Base-by-base conservation (phyloP, 2,888 invertebrate species). In the Harpalus rufipes region DNA sequence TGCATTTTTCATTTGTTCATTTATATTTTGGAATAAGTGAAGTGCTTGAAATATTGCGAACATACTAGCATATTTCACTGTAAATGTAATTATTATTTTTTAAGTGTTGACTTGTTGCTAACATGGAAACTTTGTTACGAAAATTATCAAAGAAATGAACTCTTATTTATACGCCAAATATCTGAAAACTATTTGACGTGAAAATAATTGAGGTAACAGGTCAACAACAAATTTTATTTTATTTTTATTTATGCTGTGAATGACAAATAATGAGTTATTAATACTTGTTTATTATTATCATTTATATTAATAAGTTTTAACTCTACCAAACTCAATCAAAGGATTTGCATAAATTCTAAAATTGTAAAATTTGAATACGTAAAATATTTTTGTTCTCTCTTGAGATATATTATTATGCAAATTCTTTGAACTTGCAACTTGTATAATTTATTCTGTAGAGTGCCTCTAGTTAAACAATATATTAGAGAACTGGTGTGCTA, bases 11-110 rank as follows among this genome's bases (percentile, higher is more conserved):
- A 87, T 87, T 87, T 87, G 86, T 85, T 87, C 85, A 85, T 85
- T 85, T 88, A 85, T 87, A 63, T 78, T 81, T 84, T 86, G 56
- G 76, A 63, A 18, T 72, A 86, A 87, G 90, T 90, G 90, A 90
- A 89, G 88, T 89, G 90, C 89, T 89, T 88, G 87, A 88, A 89
- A 90, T 90, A 90, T 90, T 90, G 86, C 87, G 87, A 89, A 86
- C 86, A 90, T 90, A 90, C 90, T 89, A 88, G 90, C 89, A 89
- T 88, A 86, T 89, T 90, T 86, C 85, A 85, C 86, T 76, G 81
- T 80, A 84, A 83, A 78, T 65, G 41, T 84, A 56, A 56, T 84
- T 78, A 85, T 65, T 84, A 63, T 84, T 39, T 56, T 32, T 58
- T 41, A 44, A 80, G 80, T 85, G 56, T 85, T 85, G 80, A 68